Conservation (phyloP, 30 jellyfish, hydroid and myxozoan genomes). For the Turritopsis dohrnii region DNA sequence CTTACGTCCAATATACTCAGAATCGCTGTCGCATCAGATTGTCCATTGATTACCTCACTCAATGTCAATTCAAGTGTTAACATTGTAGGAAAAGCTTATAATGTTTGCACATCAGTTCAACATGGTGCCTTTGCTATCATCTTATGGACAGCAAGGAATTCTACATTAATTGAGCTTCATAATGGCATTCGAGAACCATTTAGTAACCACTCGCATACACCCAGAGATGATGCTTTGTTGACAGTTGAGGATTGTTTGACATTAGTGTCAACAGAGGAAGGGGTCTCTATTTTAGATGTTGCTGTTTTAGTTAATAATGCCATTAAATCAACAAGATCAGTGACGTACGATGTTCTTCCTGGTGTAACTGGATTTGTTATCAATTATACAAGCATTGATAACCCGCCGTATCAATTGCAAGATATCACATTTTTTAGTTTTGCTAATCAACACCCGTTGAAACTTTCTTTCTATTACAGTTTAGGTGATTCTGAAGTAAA, state of each 20-base stretch:
- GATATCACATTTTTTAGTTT: neutral
- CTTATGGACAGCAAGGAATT: neutral
- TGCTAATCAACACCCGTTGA: neutral
- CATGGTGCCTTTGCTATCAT: conserved; percentile 1
- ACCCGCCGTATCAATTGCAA: neutral
- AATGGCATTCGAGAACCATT: conserved; percentile 4
- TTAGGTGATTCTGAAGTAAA: neutral
- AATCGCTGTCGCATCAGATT: conserved; percentile 9
- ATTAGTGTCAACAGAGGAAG: neutral
- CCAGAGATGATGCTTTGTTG: neutral
- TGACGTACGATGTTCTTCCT: neutral
- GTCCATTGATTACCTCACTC: neutral
- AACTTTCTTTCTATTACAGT: neutral
- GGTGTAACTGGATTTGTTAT: conserved; percentile 5
- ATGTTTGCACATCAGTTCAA: conserved; percentile 1
- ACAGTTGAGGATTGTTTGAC: neutral
- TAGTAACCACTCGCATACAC: neutral
- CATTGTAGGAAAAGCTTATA: conserved; percentile 5
- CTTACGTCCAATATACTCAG: neutral
- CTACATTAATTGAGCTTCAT: neutral
- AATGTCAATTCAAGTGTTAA: neutral
- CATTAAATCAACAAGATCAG: neutral
- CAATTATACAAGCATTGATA: neutral
- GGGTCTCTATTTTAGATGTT: neutral
- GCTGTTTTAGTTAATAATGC: neutral